Evolutionary conservation across 2,888 invertebrate genomes (phyloP).

Genomic region (Caprella mutica): DNA sequence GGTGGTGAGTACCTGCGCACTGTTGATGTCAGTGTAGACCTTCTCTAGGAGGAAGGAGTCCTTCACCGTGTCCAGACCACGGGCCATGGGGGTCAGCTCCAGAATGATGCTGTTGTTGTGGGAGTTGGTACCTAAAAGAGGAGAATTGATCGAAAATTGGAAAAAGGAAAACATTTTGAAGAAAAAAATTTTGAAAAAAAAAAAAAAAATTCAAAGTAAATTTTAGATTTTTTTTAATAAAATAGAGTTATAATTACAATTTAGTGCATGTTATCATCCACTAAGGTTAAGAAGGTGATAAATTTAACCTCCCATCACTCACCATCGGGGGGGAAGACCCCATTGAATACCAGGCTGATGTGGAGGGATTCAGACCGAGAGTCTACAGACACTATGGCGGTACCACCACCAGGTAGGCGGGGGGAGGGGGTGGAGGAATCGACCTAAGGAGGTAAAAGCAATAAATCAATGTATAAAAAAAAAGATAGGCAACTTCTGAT

Average conservation of each 20-base stretch:
- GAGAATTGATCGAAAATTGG: too few species aligned
- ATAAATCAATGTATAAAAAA: too few species aligned
- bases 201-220: too few species aligned
- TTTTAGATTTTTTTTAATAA: too few species aligned
- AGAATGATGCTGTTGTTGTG: constrained; percentile 19
- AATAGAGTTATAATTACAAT: too few species aligned
- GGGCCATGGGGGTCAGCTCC: constrained; percentile 21
- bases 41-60: constrained; percentile 23
- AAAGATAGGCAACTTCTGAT: too few species aligned
- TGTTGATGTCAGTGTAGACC: constrained; percentile 30
- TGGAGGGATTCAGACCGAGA: constrained; percentile 34
- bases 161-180: too few species aligned
- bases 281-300: neutral
- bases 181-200: too few species aligned
- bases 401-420: constrained; percentile 51
- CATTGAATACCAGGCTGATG: constrained; percentile 35
- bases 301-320: too few species aligned
- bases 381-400: constrained; percentile 65
- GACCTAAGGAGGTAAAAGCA: too few species aligned
- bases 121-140: too few species aligned
- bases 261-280: neutral
- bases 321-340: constrained; percentile 35
- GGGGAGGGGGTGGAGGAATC: too few species aligned
- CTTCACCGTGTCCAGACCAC: constrained; percentile 16
- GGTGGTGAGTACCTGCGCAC: constrained; percentile 24